Evolutionary conservation across 2,888 invertebrate genomes (phyloP).

Genomic region (Agonopterix arenella): DNA sequence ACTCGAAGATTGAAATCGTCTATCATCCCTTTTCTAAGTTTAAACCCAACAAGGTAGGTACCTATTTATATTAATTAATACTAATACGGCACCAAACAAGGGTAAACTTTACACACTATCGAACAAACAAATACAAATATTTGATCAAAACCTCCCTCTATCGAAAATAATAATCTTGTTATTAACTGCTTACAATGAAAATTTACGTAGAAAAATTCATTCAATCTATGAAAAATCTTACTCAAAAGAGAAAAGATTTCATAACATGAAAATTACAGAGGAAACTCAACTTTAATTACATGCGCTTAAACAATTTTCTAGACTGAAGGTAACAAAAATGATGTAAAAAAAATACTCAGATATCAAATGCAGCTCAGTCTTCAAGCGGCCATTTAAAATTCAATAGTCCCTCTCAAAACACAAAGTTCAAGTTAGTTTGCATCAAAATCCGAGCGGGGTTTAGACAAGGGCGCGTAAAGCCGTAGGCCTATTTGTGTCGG

Average conservation of each 20-base stretch:
- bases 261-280: neutral
- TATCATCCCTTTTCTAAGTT: too few relatives aligned
- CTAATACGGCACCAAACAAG: slow-evolving; percentile 6
- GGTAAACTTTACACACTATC: slow-evolving; percentile 42
- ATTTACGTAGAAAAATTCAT: slow-evolving; percentile 52
- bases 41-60: too few relatives aligned
- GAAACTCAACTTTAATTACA: neutral
- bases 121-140: slow-evolving; percentile 47
- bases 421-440: slow-evolving; percentile 21
- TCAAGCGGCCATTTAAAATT: slow-evolving; percentile 10
- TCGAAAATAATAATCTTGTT: slow-evolving; percentile 57
- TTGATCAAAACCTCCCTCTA: slow-evolving; percentile 47
- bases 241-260: too few relatives aligned
- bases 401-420: rapidly evolving
- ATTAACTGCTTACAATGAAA: slow-evolving; percentile 49
- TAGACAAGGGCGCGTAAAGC: slow-evolving; percentile 39
- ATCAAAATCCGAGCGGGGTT: neutral
- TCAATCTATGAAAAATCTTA: slow-evolving; percentile 5
- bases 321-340: neutral
- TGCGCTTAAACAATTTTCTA: neutral
- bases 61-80: neutral
- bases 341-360: neutral
- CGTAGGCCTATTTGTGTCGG: slow-evolving; percentile 74
- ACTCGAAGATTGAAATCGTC: too few relatives aligned
- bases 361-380: neutral